Evolutionary conservation across 1,140 invertebrate genomes (phyloP), one percentile per base, ranked within the genome.

Genomic region (Zaprionus ghesquierei): DNA sequence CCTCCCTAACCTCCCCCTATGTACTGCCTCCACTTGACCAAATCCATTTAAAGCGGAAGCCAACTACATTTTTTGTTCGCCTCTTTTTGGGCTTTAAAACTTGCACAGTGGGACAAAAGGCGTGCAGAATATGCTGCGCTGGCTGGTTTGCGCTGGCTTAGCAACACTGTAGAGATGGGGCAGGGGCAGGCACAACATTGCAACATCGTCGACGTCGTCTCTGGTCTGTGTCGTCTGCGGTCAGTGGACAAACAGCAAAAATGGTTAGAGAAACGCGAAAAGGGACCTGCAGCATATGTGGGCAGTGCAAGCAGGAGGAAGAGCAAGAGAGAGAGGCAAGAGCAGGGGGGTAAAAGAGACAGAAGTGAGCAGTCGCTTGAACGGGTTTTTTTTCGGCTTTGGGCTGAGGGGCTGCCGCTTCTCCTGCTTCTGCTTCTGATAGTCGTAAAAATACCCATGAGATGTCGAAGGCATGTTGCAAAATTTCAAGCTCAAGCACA

Each of bases 391-490:
- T 1, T n/a, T n/a, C n/a, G n/a, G n/a, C n/a, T n/a, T n/a, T n/a
- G n/a, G 41, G 41, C 10, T 46, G 18, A 22, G 41, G 41, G 41
- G 41, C 35, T 41, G 9, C 18, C 9, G 0, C 18, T 44, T 3
- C 25, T 27, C 1, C 25, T 27, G 4, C 25, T 27, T 3, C 25
- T 54, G 38, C 71, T 68, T 59, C 41, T 62, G 79, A 69, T 79
- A 72, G 82, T 86, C 82, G 82, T 86, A 87, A 87, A 86, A 86
- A 86, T 86, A 81, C 82, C 84, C 82, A 81, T 79, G 82, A 82
- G 82, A 86, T 87, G 82, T 86, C 82, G 82, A 87, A 86, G 82
- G 82, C 82, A 86, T 87, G 82, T 86, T 86, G 82, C 82, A 86
- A 86, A 80, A 87, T 86, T 86, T 86, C 79, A 86, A 87, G 82